Evolutionary conservation across 1,140 invertebrate genomes (phyloP).

Genomic region (Bicyclus anynana): DNA sequence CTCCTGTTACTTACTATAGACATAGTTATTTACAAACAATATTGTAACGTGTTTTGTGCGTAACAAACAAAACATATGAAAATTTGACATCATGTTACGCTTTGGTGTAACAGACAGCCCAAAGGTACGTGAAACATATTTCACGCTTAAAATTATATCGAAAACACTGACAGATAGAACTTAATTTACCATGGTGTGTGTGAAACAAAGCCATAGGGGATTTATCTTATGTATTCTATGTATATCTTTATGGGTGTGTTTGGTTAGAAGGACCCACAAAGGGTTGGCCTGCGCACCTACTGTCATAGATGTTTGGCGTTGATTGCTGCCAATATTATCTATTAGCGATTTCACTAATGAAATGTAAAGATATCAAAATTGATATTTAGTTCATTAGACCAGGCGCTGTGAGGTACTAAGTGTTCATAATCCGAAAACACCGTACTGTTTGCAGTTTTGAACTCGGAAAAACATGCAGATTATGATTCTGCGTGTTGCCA

Average conservation of each 20-base stretch:
- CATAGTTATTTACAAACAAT: too few relatives aligned
- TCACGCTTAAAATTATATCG: constrained; percentile 22
- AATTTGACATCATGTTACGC: neutral
- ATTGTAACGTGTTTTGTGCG: too few relatives aligned
- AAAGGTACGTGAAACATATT: constrained; percentile 14
- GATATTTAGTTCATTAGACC: too few relatives aligned
- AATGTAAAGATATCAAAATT: too few relatives aligned
- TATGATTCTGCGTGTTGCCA: too few relatives aligned
- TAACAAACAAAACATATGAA: too few relatives aligned
- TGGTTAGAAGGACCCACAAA: constrained; percentile 4
- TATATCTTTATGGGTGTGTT: constrained; percentile 2
- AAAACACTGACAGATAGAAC: constrained; percentile 17
- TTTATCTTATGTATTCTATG: constrained; percentile 4
- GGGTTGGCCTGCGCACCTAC: neutral
- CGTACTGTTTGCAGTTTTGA: too few relatives aligned
- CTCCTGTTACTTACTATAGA: too few relatives aligned
- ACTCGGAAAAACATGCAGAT: too few relatives aligned
- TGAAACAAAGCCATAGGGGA: constrained; percentile 7
- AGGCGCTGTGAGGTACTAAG: too few relatives aligned
- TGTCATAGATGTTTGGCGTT: neutral
- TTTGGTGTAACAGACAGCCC: constrained; percentile 8
- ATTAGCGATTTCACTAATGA: too few relatives aligned
- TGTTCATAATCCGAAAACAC: too few relatives aligned
- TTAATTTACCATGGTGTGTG: constrained; percentile 13
- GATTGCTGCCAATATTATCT: neutral